Evolutionary conservation across 2,797 vertebrate genomes (phyloP), one percentile per base, ranked within the genome.

Genomic region (Octomys mimax): DNA sequence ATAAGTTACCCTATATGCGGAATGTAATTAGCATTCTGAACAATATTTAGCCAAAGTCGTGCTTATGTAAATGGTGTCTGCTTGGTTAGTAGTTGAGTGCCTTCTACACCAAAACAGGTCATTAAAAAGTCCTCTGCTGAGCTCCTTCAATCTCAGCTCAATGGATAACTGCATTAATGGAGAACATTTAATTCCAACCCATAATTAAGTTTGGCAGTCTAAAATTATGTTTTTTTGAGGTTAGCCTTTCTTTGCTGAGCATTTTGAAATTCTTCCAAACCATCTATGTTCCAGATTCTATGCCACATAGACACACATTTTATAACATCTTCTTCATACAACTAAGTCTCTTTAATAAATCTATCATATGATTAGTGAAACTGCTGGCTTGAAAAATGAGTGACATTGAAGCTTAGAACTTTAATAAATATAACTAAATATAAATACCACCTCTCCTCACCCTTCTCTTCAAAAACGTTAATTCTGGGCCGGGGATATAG

Each of bases 201-300:
- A 97, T 98, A 98, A 98, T 98, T 98, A 98, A 97, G 91, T 97
- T 86, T 98, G 97, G 92, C 95, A 97, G 95, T 95, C 91, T 98
- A 73, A 98, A 98, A 98, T 95, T 57, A 98, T 95, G 54, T 57
- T 95, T 95, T 68, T 97, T 97, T 97, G 64, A 97, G 97, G 91
- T 90, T 78, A 96, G 4, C 9, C 16, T 81, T 31, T 96, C 52
- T 96, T 92, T 62, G 0, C 0, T 54, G 46, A 95, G 42, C 36
- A 94, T 96, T 98, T 97, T 96, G 92, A 98, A 97, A 91, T 78
- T 81, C n/a, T 98, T 89, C 87, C 14, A 96, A 96, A 71, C 80
- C 71, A 93, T 68, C 31, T 62, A 46, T 95, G 21, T 62, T 90
- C 19, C 26, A 71, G 39, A 95, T 82, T 93, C 31, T 84, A 42